These are phyloP conservation scores for Phylloscopus whistleri DNA, from an alignment of 2,113 vertebrate species.

Conservation along the genomic window DNA sequence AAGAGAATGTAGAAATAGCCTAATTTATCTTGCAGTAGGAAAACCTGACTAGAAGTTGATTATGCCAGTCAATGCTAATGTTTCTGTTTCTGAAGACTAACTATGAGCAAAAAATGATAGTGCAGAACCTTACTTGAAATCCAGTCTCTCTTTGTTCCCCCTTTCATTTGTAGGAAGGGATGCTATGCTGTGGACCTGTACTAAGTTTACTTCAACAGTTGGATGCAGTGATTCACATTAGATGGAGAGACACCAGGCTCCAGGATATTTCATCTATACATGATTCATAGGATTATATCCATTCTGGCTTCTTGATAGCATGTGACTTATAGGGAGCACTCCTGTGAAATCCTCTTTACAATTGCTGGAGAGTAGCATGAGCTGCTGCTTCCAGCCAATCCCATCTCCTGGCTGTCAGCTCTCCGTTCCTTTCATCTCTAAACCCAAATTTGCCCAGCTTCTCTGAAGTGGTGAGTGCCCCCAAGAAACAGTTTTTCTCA, in stretches of 20 bases:
- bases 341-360: neutral
- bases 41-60: neutral
- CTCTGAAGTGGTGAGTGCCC: neutral
- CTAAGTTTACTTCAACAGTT: neutral
- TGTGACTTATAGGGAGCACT: neutral
- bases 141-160: neutral
- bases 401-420: neutral
- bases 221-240: neutral
- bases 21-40: neutral
- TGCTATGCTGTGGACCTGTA: neutral
- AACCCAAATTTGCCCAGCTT: neutral
- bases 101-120: neutral
- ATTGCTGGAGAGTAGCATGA: neutral
- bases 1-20: constrained; percentile 6
- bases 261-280: neutral
- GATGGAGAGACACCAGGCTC: neutral
- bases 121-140: neutral
- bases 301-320: neutral
- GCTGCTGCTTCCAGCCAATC: neutral
- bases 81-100: neutral
- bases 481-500: neutral
- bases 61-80: neutral
- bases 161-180: neutral
- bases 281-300: neutral
- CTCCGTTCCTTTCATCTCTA: neutral